Conservation (phyloP, 2,797 vertebrate species). For the Phoxinus dragarum region DNA sequence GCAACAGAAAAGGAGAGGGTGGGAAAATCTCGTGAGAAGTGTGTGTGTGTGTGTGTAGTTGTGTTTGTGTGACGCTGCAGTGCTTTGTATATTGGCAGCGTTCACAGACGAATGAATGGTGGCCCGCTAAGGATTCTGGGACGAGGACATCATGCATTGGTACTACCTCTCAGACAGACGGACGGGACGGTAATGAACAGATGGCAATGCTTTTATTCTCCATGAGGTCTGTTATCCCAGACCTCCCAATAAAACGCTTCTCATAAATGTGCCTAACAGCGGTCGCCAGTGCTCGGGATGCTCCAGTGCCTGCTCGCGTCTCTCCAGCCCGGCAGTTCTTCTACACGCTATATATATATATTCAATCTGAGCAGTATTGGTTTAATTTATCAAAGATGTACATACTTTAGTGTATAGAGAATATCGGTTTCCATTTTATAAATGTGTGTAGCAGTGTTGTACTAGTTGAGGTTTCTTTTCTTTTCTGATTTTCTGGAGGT, state of each 20-base stretch:
- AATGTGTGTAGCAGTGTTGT: conserved; percentile 71
- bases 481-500: conserved; percentile 68
- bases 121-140: conserved; percentile 43
- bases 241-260: neutral
- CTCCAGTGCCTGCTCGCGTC: conserved; percentile 57
- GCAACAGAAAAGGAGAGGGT: neutral
- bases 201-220: neutral
- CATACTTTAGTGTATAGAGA: conserved; percentile 90
- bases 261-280: conserved; percentile 17
- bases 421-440: conserved; percentile 84
- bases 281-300: conserved; percentile 20
- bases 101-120: neutral
- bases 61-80: neutral
- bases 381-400: conserved; percentile 96
- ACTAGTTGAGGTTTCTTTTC: conserved; percentile 66
- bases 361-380: conserved; percentile 82
- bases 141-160: conserved; percentile 8
- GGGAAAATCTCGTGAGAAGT: neutral
- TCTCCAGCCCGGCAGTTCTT: conserved; percentile 50
- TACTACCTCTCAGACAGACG: conserved; percentile 31
- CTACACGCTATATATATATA: conserved; percentile 69
- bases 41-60: neutral
- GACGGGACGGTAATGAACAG: neutral
- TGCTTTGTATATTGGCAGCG: neutral
- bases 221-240: neutral